Conservation (phyloP, 2,113 vertebrate genomes). For the Perca fluviatilis region DNA sequence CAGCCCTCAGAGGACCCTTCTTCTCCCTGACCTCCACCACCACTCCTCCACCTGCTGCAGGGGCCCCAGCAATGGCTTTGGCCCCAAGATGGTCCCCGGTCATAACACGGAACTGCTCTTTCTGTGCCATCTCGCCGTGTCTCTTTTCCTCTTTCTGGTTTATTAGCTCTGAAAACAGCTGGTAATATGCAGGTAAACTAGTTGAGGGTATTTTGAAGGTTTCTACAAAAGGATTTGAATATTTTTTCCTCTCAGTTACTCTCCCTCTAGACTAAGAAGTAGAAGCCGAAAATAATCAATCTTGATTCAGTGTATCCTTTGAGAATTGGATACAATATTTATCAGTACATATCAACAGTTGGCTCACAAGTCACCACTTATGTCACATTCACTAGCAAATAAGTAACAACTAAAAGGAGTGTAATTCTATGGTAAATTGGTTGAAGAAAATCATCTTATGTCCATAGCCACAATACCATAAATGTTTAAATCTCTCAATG, state of each 20-base stretch:
- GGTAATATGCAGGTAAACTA: background rate
- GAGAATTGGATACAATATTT: background rate
- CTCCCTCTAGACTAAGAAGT: background rate
- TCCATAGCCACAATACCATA: background rate
- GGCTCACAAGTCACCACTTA: conserved; percentile 18
- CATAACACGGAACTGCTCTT: conserved; percentile 58
- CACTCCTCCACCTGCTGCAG: conserved; percentile 88
- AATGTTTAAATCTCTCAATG: too few relatives aligned
- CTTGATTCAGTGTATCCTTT: background rate
- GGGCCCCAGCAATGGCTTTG: conserved; percentile 63
- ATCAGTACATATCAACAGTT: conserved; percentile 6
- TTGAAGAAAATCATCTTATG: background rate
- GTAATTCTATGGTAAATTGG: background rate
- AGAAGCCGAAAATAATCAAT: background rate
- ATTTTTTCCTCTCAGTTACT: background rate
- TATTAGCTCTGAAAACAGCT: conserved; percentile 5
- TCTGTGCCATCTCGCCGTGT: conserved; percentile 71
- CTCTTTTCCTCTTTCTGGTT: background rate
- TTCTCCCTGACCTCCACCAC: conserved; percentile 97
- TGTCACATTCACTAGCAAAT: background rate
- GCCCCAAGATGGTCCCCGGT: conserved; percentile 59
- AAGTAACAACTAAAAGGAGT: background rate
- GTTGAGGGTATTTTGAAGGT: background rate
- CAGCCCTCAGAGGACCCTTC: conserved; percentile 93
- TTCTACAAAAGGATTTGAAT: background rate